Evolutionary conservation across 2,888 invertebrate species (phyloP), one percentile per base, ranked within the genome.

Genomic region (Agrochola lychnidis): DNA sequence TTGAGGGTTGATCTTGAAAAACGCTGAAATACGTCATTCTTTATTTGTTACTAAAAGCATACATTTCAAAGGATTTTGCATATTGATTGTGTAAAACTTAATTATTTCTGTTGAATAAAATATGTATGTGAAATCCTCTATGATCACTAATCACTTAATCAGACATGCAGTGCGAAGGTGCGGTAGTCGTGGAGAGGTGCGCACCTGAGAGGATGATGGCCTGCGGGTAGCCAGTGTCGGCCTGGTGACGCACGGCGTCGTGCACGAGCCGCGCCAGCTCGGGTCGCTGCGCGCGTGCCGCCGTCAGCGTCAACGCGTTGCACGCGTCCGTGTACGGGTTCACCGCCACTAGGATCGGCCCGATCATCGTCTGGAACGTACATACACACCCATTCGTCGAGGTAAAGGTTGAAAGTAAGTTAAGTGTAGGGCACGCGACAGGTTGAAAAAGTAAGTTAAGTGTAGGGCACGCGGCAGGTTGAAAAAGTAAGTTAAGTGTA

Each of bases 221-320:
- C 96, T 99, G 99, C 76, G 99, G 99, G 96, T 99, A 99, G 88
- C 99, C 99, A 85, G 99, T 99, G 97, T 99, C 99, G 76, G 98
- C 98, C 96, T 99, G 99, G 95, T 99, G 99, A 84, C 99, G 97
- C 88, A 99, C 98, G 68, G 99, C 99, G 97, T 99, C 99, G 95
- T 98, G 98, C 75, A 99, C 99, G 74, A 99, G 98, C 93, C 98
- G 98, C 93, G 98, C 98, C 87, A 99, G 97, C 94, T 99, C 98
- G n/a, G 98, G 97, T 87, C 98, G 98, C 97, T 91, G 98, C 96
- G 93, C 98, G 97, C 90, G 98, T 91, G 96, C 97, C 85, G 98
- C 98, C 90, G 98, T 98, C 93, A 99, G 97, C 84, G 99, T 99
- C 91, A 99, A 97, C 78, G 99, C 98, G 96, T 99, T 99, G 84